phyloP scores from a whole-genome alignment of 2,113 vertebrate species.

The Morphnarchus princeps region DNA sequence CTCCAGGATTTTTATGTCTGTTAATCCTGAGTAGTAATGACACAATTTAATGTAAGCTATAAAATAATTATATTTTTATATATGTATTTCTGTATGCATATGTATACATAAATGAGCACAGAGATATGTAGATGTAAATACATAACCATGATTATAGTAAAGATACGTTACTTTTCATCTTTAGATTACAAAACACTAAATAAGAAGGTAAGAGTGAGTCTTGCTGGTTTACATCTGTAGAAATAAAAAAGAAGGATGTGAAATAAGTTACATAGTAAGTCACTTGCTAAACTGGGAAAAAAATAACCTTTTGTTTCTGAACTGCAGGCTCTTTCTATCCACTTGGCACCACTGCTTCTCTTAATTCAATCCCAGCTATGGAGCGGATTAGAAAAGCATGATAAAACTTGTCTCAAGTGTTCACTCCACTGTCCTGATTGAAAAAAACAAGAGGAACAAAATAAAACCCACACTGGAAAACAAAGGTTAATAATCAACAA shows the following conservation, averaged over 20 bases:
- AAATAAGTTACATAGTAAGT: not conserved
- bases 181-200: not conserved
- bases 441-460: not conserved
- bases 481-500: not conserved
- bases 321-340: not conserved
- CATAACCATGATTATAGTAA: not conserved
- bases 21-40: not conserved
- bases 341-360: not conserved
- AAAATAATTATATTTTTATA: not conserved
- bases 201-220: not conserved
- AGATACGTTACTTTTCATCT: not conserved
- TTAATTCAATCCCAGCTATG: not conserved
- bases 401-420: not conserved
- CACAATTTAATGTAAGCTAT: not conserved
- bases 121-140: not conserved
- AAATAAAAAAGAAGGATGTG: not conserved
- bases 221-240: not conserved
- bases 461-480: not conserved
- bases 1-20: not conserved
- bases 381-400: not conserved
- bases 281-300: not conserved
- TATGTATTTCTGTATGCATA: not conserved
- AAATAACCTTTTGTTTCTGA: not conserved
- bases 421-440: not conserved
- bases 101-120: not conserved